phyloP scores from a whole-genome alignment of 1,140 invertebrate species.

The Sminthurides bifidus region DNA sequence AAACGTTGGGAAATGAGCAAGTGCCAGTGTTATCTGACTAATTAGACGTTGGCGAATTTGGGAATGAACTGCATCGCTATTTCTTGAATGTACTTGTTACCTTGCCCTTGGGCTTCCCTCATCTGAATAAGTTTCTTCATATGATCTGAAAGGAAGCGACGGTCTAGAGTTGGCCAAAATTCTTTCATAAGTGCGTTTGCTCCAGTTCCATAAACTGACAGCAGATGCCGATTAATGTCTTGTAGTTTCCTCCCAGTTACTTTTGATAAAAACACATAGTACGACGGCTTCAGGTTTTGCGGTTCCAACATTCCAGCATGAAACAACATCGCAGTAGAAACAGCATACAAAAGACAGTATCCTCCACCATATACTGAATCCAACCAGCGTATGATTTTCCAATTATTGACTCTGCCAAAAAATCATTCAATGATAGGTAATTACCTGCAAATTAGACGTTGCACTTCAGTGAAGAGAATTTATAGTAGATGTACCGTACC shows the following conservation, averaged over 20 bases:
- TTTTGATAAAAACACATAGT: conserved; percentile 66
- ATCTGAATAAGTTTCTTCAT: conserved; percentile 21
- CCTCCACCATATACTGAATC: conserved; percentile 29
- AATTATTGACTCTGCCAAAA: conserved; percentile 22
- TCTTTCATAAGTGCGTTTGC: conserved; percentile 24
- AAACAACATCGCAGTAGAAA: conserved; percentile 66
- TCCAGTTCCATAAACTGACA: conserved; percentile 22
- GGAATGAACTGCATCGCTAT: conserved; percentile 13
- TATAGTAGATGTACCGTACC: conserved; percentile 5
- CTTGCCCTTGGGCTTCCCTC: conserved; percentile 10
- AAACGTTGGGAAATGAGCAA: too few species aligned
- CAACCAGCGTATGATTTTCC: conserved; percentile 23
- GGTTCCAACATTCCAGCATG: conserved; percentile 68
- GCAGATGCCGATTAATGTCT: conserved; percentile 27
- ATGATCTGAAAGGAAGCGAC: conserved; percentile 16
- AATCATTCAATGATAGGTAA: background rate
- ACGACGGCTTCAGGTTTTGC: conserved; percentile 61
- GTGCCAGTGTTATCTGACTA: background rate
- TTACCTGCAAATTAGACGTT: background rate
- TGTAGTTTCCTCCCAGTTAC: conserved; percentile 52
- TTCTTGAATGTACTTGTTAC: conserved; percentile 23
- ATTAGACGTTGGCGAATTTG: background rate
- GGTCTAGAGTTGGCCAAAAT: conserved; percentile 25
- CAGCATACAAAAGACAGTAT: conserved; percentile 52
- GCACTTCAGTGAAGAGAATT: background rate